These are phyloP conservation scores for Anolis apletophallus DNA, from an alignment of 2,797 vertebrate species.

Conservation along the genomic window DNA sequence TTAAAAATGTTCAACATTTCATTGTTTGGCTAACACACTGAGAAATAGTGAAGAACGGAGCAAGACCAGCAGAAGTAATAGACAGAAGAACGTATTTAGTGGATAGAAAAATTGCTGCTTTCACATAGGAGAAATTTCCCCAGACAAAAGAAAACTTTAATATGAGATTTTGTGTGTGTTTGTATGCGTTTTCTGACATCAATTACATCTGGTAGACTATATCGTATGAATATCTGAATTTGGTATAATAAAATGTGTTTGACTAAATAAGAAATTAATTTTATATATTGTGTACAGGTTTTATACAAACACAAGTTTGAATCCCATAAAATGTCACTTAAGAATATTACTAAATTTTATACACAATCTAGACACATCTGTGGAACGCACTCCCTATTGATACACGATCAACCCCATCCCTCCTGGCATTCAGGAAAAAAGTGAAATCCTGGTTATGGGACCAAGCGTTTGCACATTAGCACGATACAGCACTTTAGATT, in stretches of 20 bases:
- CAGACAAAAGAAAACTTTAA: not conserved
- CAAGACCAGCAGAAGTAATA: not conserved
- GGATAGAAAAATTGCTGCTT: constrained; percentile 17
- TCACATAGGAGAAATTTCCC: not conserved
- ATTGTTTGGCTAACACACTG: not conserved
- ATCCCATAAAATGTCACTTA: not conserved
- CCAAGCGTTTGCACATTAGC: no score
- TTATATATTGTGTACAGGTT: not conserved
- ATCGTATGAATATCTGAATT: not conserved
- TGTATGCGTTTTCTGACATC: not conserved
- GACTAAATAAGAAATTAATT: not conserved
- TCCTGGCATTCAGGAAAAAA: no score
- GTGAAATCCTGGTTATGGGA: no score
- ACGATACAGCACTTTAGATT: no score
- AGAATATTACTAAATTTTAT: no score
- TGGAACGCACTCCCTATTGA: no score
- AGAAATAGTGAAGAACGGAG: constrained; percentile 11
- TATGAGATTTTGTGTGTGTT: not conserved
- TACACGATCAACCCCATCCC: no score
- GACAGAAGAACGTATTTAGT: not conserved
- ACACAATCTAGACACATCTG: no score
- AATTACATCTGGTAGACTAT: not conserved
- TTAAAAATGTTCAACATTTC: constrained; percentile 2
- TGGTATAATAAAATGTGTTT: not conserved
- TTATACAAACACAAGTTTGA: not conserved